A percentile compares a stretch with the other conserved stretches of the same genome.
These are phyloP conservation scores for Datnioides undecimradiatus DNA, from an alignment of 2,113 vertebrate genomes.

Conservation along the genomic window DNA sequence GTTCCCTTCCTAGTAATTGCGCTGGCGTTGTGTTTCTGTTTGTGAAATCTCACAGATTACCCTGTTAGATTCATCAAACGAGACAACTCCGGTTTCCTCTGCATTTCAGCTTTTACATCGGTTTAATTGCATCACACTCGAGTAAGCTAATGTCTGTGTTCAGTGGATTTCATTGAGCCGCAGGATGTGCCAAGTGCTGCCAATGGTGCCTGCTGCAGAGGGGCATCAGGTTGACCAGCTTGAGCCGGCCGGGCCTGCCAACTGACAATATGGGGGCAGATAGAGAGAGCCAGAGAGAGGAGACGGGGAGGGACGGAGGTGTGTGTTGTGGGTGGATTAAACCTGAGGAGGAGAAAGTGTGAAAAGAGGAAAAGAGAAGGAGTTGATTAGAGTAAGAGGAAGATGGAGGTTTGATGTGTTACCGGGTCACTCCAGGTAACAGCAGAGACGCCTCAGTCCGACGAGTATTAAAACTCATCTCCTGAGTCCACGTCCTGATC, in stretches of 20 bases:
- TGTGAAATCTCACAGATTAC: background rate
- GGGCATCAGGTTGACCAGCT: slow-evolving; percentile 63
- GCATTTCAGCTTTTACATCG: slow-evolving; percentile 5
- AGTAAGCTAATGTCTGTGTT: slow-evolving; percentile 52
- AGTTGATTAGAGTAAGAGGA: slow-evolving; percentile 7
- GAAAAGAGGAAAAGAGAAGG: slow-evolving; percentile 13
- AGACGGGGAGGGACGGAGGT: background rate
- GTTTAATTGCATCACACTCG: slow-evolving; percentile 34
- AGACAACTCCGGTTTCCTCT: slow-evolving; percentile 1
- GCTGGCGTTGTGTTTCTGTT: background rate
- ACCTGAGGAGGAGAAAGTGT: slow-evolving; percentile 10
- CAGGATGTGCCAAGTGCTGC: slow-evolving; percentile 54
- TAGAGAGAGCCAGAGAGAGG: background rate
- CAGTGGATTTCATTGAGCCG: slow-evolving; percentile 43
- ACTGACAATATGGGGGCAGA: slow-evolving; percentile 2
- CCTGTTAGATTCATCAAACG: slow-evolving; percentile 17
- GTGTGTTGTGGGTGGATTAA: slow-evolving; percentile 6
- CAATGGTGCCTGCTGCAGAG: slow-evolving; percentile 51
- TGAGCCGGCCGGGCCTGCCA: slow-evolving; percentile 56
- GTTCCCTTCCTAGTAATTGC: background rate
- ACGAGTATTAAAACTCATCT: background rate
- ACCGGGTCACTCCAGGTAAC: slow-evolving; percentile 13
- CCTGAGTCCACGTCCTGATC: slow-evolving; percentile 3
- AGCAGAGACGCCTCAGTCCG: background rate
- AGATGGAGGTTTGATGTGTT: slow-evolving; percentile 5